phyloP scores from a whole-genome alignment of 2,113 vertebrate genomes.

The Planiliza haematocheilus region DNA sequence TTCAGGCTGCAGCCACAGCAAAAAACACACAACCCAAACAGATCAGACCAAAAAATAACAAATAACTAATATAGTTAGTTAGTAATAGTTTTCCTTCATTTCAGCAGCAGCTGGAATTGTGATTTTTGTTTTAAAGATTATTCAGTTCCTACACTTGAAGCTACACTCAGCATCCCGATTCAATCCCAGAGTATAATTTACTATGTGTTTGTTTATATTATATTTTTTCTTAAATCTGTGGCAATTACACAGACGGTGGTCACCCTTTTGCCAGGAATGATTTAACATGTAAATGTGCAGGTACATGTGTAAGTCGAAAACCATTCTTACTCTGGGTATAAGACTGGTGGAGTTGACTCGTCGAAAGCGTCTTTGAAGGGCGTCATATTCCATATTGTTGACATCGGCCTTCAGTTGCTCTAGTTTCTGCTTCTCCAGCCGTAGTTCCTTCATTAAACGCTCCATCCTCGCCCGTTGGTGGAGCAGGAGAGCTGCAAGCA shows the following conservation, averaged over 20 bases:
- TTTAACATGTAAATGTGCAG: neutral
- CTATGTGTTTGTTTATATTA: no score
- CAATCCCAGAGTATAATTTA: no score
- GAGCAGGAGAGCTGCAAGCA: constrained; percentile 90
- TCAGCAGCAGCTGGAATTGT: no score
- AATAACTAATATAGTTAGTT: neutral
- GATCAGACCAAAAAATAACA: constrained; percentile 32
- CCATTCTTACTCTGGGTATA: constrained; percentile 89
- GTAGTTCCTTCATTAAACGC: constrained; percentile 94
- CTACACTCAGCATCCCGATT: no score
- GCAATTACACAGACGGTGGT: neutral
- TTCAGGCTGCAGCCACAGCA: constrained; percentile 89
- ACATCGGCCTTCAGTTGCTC: constrained; percentile 94
- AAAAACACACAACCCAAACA: constrained; percentile 44
- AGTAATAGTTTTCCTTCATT: neutral
- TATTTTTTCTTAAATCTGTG: neutral
- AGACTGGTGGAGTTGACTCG: constrained; percentile 93
- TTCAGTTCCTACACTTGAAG: no score
- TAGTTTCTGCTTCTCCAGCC: constrained; percentile 92
- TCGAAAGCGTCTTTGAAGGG: constrained; percentile 95
- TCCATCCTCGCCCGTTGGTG: constrained; percentile 99
- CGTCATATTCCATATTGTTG: constrained; percentile 97
- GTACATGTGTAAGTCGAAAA: neutral
- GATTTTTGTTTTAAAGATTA: no score
- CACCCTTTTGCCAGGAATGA: neutral